Evolutionary conservation across 2,797 vertebrate species (phyloP), one percentile per base, ranked within the genome.

Genomic region (Hydrolagus colliei): DNA sequence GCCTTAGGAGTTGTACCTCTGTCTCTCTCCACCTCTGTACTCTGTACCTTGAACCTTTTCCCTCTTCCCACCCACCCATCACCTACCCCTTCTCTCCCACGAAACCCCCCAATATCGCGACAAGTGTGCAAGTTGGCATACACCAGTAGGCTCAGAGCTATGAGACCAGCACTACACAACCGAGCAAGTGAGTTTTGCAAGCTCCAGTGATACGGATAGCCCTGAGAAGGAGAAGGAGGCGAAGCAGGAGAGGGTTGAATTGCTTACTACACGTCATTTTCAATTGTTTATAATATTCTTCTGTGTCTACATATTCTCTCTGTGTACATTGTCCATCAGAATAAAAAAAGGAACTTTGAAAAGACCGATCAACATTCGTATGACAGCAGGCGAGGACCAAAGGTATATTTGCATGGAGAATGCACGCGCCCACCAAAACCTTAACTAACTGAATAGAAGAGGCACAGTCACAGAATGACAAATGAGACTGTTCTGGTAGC

Each of bases 291-390:
- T 99, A 99, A 99, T 98, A 98, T 97, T 99, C 96, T 98, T 98
- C 97, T 99, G 97, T 99, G 97, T 99, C 97, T 99, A 96, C 97
- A 97, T 97, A 96, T 97, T 97, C 96, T 99, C 97, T 98, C 97
- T 99, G 98, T 99, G 97, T 97, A 98, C 97, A 99, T 99, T 98
- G 98, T 96, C 97, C 98, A 99, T 99, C 97, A 99, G 97, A 99
- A 95, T 99, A 99, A 98, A 99, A 98, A 98, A 96, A 98, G 97
- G 97, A 99, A 97, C 97, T 98, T 97, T 99, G 97, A 99, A 96
- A 98, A 95, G 97, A 95, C 96, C 96, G 97, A 97, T 96, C 97
- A 97, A 95, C 97, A 98, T 94, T 95, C 95, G 96, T 97, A 95
- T 98, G 97, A 99, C 97, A 96, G 96, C 97, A 96, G 97, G 96